phyloP scores from a whole-genome alignment of 2,888 invertebrate genomes.

The Anorthoa munda region DNA sequence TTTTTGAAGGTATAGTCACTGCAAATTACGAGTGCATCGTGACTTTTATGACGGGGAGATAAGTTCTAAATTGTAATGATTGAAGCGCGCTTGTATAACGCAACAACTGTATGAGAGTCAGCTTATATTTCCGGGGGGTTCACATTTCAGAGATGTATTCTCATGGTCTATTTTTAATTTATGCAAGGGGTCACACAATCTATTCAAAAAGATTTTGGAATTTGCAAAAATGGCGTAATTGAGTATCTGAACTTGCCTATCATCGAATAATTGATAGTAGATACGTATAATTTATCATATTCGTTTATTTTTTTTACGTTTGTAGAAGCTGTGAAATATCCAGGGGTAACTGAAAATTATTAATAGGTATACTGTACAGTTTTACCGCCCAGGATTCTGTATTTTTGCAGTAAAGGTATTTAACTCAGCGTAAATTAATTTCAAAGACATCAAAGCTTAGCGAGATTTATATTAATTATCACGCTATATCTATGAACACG shows the following conservation, averaged over 20 bases:
- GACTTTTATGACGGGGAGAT: neutral
- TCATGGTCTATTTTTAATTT: neutral
- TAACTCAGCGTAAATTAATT: slow-evolving; percentile 35
- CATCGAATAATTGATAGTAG: neutral
- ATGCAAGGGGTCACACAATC: neutral
- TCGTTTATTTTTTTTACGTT: neutral
- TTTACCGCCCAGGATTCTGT: neutral
- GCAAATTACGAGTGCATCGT: neutral
- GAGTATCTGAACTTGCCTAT: neutral
- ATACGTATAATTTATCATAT: neutral
- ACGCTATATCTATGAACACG: slow-evolving; percentile 36
- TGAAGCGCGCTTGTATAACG: neutral
- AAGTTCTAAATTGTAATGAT: slow-evolving; percentile 1
- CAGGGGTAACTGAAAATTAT: neutral
- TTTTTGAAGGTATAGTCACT: neutral
- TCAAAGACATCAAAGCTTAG: slow-evolving; percentile 47
- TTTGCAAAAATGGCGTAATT: neutral
- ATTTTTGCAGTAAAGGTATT: slow-evolving; percentile 16
- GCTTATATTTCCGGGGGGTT: neutral
- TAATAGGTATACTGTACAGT: neutral
- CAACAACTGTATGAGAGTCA: neutral
- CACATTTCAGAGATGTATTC: neutral
- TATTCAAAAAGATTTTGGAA: neutral
- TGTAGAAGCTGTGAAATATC: neutral
- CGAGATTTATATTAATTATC: slow-evolving; percentile 35